phyloP scores from a whole-genome alignment of 2,113 vertebrate species.

The Odobenus rosmarus region DNA sequence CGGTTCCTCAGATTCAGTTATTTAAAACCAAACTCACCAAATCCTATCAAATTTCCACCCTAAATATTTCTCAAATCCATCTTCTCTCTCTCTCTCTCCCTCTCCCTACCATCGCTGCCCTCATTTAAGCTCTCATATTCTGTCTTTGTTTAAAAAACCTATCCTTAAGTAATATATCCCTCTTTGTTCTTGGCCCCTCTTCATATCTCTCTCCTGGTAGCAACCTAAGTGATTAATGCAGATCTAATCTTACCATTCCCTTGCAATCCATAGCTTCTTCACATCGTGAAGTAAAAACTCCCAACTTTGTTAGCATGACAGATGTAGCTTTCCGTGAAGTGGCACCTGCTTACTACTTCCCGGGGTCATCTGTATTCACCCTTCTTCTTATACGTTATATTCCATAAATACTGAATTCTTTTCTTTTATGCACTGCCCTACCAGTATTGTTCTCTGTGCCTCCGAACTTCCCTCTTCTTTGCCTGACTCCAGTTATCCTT shows the following conservation, averaged over 20 bases:
- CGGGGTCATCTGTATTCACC: background rate
- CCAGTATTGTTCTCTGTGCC: background rate
- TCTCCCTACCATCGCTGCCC: background rate
- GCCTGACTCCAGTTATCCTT: background rate
- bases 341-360: background rate
- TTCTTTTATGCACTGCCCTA: background rate
- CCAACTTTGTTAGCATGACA: background rate
- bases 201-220: background rate
- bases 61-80: conserved; percentile 40
- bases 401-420: background rate
- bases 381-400: background rate
- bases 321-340: background rate
- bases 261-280: background rate
- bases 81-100: background rate
- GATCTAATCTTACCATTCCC: background rate
- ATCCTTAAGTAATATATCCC: background rate
- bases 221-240: background rate
- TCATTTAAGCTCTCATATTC: background rate
- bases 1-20: background rate
- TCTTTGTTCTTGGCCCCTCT: background rate
- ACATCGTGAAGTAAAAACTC: background rate
- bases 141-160: conserved; percentile 43
- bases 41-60: background rate
- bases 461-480: background rate
- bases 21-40: conserved; percentile 3